Base-by-base conservation (phyloP, 2,888 invertebrate genomes). In the Muschampia plurimacula region DNA sequence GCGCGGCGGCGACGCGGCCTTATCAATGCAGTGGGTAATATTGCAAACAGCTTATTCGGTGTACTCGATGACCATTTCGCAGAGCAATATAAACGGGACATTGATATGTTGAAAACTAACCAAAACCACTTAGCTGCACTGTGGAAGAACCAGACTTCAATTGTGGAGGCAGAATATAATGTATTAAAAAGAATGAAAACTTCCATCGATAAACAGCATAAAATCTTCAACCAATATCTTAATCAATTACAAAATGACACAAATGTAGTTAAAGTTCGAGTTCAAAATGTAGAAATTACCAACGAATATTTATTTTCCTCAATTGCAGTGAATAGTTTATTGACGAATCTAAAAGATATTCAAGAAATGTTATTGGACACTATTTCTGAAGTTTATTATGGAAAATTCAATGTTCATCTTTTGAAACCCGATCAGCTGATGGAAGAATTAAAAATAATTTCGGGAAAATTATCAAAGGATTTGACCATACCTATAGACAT, bases 51-150 rank as follows among this genome's bases (percentile, higher is more conserved):
- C 5, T 55, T 78, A 59, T 76, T 76, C 69, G 76, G 77, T 1
- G 76, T 78, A 70, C 46, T 77, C 6, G 76, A 78, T 15, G 74
- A 76, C 4, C 67, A 70, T 41, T 78, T 78, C 74, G 77, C 77
- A 22, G 76, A 74, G 69, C 70, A 78, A 52, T 77, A 77, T 66
- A 12, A 67, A 46, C 22, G 41, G 13, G 76, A 77, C 52, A 78
- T 78, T 28, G 28, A 55, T 1, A 12, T 67, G 5, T 46, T 76
- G 15, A 57, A 2, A 57, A n/a, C 5, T 3, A 57, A 57, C 15
- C 15, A 57, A 57, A 6, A 28, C 7, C 57, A 57, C 3, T 22
- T 57, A 8, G 28, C 10, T 10, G 8, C 15, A 1, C 22, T 57
- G 15, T 57, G 22, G 22, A 57, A 28, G 22, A 57, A 57, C 15